These are phyloP conservation scores for Microcebus tavaratra DNA, from an alignment of 2,113 vertebrate species.

Conservation along the genomic window DNA sequence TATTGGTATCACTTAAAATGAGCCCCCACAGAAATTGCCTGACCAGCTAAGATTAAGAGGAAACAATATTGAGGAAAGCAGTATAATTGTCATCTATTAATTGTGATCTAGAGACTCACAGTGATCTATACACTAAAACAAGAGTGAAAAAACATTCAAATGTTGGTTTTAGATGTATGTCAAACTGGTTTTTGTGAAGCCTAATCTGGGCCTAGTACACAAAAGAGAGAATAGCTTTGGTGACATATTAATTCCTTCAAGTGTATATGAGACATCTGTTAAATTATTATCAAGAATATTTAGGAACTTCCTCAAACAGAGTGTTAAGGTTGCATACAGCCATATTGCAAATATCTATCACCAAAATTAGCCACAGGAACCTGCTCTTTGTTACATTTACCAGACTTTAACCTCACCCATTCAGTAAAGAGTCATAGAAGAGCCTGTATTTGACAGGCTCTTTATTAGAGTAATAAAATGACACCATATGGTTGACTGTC, in stretches of 20 bases:
- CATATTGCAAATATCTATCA: background rate
- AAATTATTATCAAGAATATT: background rate
- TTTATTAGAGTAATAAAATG: background rate
- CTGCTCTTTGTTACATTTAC: too few relatives aligned
- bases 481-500: background rate
- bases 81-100: background rate
- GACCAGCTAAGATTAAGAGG: background rate
- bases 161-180: background rate
- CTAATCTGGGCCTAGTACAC: background rate
- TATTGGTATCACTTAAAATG: constrained; percentile 6
- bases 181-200: background rate
- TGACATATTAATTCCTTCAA: background rate
- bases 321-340: background rate
- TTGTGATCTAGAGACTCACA: background rate
- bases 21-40: background rate
- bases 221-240: background rate
- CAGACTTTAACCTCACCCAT: too few relatives aligned
- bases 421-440: too few relatives aligned
- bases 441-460: background rate
- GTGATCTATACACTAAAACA: background rate
- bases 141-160: background rate
- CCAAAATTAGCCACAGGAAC: background rate
- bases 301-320: background rate
- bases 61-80: background rate
- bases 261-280: background rate